Conservation (phyloP, 2,113 vertebrate species). For the Sphaerodactylus townsendi region DNA sequence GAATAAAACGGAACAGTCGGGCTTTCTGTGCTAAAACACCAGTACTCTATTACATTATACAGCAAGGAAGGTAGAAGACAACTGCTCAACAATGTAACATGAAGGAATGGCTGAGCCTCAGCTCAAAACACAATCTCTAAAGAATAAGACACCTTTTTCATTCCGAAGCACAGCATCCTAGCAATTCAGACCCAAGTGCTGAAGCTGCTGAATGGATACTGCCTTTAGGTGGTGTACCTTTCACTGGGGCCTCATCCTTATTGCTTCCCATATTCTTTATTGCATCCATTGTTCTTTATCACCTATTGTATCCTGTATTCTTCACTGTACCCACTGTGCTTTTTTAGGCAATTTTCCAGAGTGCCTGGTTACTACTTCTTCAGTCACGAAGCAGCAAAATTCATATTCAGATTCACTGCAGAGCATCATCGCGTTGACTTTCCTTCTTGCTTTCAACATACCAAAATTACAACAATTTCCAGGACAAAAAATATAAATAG, state of each 20-base stretch:
- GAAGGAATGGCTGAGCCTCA: not conserved
- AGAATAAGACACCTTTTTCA: not conserved
- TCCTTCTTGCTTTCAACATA: conserved; percentile 13
- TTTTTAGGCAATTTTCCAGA: too few species aligned
- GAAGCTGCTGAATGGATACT: too few species aligned
- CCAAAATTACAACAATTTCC: conserved; percentile 11
- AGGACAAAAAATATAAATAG: not conserved
- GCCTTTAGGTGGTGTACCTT: too few species aligned
- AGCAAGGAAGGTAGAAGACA: not conserved
- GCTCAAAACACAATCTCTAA: not conserved
- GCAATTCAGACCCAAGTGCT: too few species aligned
- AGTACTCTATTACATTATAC: not conserved
- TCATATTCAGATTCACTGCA: not conserved
- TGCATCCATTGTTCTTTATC: too few species aligned
- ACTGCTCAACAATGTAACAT: not conserved
- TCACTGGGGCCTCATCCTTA: too few species aligned
- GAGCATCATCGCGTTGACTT: not conserved
- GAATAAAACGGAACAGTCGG: not conserved
- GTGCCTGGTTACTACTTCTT: not conserved
- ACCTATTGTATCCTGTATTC: too few species aligned
- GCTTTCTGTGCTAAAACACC: not conserved
- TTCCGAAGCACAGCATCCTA: not conserved
- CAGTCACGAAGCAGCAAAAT: not conserved
- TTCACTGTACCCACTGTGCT: too few species aligned
- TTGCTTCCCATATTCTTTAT: too few species aligned